A percentile compares a stretch with the other conserved stretches of the same genome.
Evolutionary conservation across 2,797 vertebrate genomes (phyloP).

Genomic region (Lepilemur ruficaudatus): DNA sequence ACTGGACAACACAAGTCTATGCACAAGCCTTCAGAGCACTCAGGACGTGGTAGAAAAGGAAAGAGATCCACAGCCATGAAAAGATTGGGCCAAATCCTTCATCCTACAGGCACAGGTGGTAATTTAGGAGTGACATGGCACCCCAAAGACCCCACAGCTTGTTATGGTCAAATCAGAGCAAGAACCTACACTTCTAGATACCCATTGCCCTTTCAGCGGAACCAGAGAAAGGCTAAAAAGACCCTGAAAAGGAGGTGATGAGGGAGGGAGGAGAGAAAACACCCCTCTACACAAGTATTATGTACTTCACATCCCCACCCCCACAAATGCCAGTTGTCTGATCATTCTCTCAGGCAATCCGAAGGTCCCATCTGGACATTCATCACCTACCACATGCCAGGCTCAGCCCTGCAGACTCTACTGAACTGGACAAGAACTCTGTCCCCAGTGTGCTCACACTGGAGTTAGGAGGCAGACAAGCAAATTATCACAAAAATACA

Average conservation of each 20-base stretch:
- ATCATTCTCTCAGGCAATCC: neutral
- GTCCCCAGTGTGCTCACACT: neutral
- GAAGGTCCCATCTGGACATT: neutral
- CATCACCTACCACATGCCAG: neutral
- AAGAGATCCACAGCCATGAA: neutral
- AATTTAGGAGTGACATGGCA: neutral
- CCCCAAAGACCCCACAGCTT: neutral
- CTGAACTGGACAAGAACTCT: neutral
- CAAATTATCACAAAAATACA: too few species aligned
- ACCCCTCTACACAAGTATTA: neutral
- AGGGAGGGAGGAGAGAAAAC: neutral
- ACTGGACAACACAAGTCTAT: neutral
- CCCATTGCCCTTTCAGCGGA: neutral
- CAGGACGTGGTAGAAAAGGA: neutral
- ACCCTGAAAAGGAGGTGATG: neutral
- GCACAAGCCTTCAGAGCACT: neutral
- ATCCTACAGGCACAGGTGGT: neutral
- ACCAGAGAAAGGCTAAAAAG: neutral
- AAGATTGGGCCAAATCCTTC: neutral
- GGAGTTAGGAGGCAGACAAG: neutral
- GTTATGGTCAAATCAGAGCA: neutral
- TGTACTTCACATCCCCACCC: neutral
- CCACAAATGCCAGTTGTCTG: neutral
- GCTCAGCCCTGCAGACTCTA: fast-evolving
- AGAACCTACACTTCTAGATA: too few species aligned